Base-by-base conservation (phyloP, 2,888 invertebrate species). In the Eledona agricola region DNA sequence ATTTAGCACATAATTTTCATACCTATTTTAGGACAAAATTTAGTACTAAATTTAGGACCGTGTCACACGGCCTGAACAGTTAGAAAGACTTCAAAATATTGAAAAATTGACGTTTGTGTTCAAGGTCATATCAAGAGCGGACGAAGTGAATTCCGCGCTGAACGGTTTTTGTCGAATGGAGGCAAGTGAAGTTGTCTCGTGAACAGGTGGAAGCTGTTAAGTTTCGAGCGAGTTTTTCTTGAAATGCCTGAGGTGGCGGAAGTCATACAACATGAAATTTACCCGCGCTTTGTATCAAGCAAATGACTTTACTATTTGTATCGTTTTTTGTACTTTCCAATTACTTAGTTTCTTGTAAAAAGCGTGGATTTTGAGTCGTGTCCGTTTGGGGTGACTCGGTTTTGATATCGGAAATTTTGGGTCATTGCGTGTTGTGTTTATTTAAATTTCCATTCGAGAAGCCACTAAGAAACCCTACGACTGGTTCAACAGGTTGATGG, bases 191-290 rank as follows among this genome's bases (percentile, higher is more conserved):
- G 6, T 12, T 29, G 20, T 29, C 22, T 26, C 22, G 31, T 26
- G 13, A 29, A 7, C 28, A 19, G 17, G 32, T 43, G 43, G 43
- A 35, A 22, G 45, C 32, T 55, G 45, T 47, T 54, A 46, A 50
- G 52, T 53, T 51, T 51, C 50, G 38, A 57, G 59, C 57, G 50
- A 59, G 57, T 59, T 59, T 59, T 57, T 59, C 59, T 57, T 56
- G 49, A 45, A 54, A 32, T 51, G 59, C 59, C 59, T 13, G 28
- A 45, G 57, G 59, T 58, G 45, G 51, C 59, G 59, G 59, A 60
- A 60, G 54, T 58, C 55, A 47, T 53, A 55, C 42, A 50, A 59
- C 57, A 49, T 59, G 47, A 59, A 59, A 57, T 60, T 60, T 53
- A 55, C 57, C 53, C 51, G 55, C 57, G 53, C 45, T 53, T 55